Evolutionary conservation across 2,797 vertebrate species (phyloP).

Genomic region (Lerista edwardsae): DNA sequence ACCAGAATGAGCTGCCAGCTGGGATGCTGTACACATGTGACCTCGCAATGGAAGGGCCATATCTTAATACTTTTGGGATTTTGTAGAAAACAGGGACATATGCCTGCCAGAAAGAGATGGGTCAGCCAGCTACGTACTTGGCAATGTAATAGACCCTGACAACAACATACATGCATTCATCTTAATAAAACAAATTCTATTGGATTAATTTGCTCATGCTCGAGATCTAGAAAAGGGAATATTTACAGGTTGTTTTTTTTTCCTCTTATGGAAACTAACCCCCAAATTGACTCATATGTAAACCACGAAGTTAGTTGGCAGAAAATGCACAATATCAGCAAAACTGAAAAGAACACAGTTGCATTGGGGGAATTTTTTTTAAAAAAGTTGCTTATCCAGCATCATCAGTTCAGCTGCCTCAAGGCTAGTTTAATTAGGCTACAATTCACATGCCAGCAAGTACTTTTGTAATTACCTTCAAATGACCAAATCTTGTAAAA

Average conservation of each 20-base stretch:
- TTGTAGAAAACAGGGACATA: no score
- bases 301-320: slow-evolving; percentile 61
- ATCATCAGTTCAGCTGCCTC: slow-evolving; percentile 60
- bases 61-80: not conserved
- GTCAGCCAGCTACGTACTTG: not conserved
- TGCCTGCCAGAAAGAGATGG: no score
- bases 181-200: slow-evolving; percentile 12
- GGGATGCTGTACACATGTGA: not conserved
- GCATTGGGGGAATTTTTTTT: slow-evolving; percentile 63
- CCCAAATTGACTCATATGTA: slow-evolving; percentile 45
- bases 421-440: slow-evolving; percentile 74
- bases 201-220: slow-evolving; percentile 36
- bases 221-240: slow-evolving; percentile 14
- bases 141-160: not conserved
- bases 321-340: slow-evolving; percentile 75
- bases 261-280: slow-evolving; percentile 38
- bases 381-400: slow-evolving; percentile 71
- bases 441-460: slow-evolving; percentile 73
- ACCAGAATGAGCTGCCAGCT: no score
- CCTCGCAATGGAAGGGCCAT: not conserved
- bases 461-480: slow-evolving; percentile 74
- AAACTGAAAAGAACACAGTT: slow-evolving; percentile 58
- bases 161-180: not conserved
- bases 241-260: not conserved
- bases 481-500: slow-evolving; percentile 70